Base-by-base conservation (phyloP, 2,797 vertebrate species). In the Borostomias antarcticus region DNA sequence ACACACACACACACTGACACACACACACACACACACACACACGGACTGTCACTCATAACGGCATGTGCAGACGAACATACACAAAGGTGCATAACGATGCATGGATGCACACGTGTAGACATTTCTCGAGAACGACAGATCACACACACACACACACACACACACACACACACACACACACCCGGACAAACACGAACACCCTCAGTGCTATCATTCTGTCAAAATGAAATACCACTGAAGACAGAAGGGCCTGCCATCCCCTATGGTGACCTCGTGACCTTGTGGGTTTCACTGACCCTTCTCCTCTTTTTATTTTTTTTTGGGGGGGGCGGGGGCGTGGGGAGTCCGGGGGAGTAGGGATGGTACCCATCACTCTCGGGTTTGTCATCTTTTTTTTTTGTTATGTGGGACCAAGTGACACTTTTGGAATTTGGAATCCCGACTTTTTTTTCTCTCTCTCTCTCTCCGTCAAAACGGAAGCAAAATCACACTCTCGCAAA, bases 371-470 rank as follows among this genome's bases (percentile, higher is more conserved):
- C 30, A 48, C 64, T 78, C 73, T 73, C 45, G 23, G 73, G 68
- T 68, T 61, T 53, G 45, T 63, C 32, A 73, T 72, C 64, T 32
- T 67, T 63, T 37, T 47, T 75, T 86, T 84, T 82, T 88, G 78
- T 88, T 84, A 71, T 76, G 72, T 59, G 91, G 91, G 91, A 93
- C 91, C 91, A 91, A 91, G 83, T 80, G 79, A 88, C 82, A 79
- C 72, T 80, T 86, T 87, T 80, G 37, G 72, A 71, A 85, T 79
- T 84, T 82, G 73, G 77, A 82, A 76, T 78, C 59, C 70, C 72
- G 6, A n/a, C n/a, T n/a, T n/a, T n/a, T n/a, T n/a, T n/a, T 50
- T 23, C 58, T 40, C 1, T 43, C n/a, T n/a, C n/a, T 29, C 45
- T 61, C 35, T 82, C 80, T 82, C 76, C 74, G 73, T 83, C 60